These are phyloP conservation scores for Holothuria glaberrima DNA, from an alignment of 35 echinoderm and acorn worm genomes.

Conservation along the genomic window DNA sequence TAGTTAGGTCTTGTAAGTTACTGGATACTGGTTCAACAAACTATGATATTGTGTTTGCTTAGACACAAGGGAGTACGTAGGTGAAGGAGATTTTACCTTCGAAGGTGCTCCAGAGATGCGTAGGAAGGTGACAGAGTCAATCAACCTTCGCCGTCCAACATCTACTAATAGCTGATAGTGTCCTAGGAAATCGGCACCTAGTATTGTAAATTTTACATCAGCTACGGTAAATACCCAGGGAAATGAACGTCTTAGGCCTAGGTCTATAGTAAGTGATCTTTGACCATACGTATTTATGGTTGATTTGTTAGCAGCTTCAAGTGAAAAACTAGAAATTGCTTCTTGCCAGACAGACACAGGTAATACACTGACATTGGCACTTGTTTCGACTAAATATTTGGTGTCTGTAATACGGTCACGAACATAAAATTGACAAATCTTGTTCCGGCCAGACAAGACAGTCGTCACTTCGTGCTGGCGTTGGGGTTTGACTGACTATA, in stretches of 20 bases:
- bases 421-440: constrained; percentile 27
- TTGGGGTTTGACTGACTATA: constrained; percentile 16
- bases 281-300: not conserved
- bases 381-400: constrained; percentile 16
- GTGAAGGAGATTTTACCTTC: not conserved
- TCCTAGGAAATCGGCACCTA: constrained; percentile 64
- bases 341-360: not conserved
- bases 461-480: constrained; percentile 36
- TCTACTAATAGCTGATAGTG: constrained; percentile 54
- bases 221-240: constrained; percentile 55
- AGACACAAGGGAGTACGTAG: not conserved
- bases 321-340: not conserved
- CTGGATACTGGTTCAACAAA: not conserved
- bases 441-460: not conserved
- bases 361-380: constrained; percentile 37
- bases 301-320: constrained; percentile 12
- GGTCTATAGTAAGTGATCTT: not conserved
- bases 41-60: not conserved
- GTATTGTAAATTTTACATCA: constrained; percentile 43
- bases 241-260: constrained; percentile 17
- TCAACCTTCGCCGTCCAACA: constrained; percentile 29
- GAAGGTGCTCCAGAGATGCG: not conserved
- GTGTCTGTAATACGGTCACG: constrained; percentile 8
- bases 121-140: constrained; percentile 36
- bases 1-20: not conserved